Conservation (phyloP, 2,888 invertebrate genomes). For the Nycteola revayana region DNA sequence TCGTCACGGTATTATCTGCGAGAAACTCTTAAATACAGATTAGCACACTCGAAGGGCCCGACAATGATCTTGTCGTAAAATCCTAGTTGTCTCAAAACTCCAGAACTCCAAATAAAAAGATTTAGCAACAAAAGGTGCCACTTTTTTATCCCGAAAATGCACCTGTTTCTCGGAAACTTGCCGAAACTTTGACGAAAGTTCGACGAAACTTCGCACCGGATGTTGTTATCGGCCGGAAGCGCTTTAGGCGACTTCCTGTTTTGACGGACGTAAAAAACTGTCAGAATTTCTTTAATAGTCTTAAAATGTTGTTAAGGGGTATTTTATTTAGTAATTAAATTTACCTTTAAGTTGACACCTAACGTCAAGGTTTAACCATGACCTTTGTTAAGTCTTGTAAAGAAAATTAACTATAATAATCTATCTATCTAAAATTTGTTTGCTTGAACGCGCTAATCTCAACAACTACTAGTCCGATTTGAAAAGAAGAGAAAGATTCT, state of each 20-base stretch:
- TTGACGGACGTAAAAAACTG: conserved; percentile 60
- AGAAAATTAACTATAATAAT: no score
- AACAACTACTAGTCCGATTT: no score
- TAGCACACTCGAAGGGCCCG: conserved; percentile 31
- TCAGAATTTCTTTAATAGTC: conserved; percentile 23
- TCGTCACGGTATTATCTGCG: conserved; percentile 33
- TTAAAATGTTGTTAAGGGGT: conserved; percentile 21
- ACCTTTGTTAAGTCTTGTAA: no score
- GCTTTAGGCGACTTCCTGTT: conserved; percentile 80
- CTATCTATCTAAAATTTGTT: no score
- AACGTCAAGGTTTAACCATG: no score
- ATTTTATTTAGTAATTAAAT: no score
- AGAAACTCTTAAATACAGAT: conserved; percentile 37
- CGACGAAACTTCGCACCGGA: conserved; percentile 63
- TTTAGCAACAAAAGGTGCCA: conserved; percentile 55
- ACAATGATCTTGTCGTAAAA: conserved; percentile 36
- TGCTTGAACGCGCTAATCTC: no score
- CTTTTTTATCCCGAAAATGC: conserved; percentile 74
- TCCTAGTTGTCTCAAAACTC: conserved; percentile 48
- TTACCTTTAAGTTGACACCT: no score
- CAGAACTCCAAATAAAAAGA: conserved; percentile 47
- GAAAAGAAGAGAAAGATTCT: no score
- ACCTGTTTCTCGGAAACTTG: conserved; percentile 66
- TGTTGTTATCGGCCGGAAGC: conserved; percentile 82
- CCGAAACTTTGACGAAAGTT: conserved; percentile 51